A percentile compares a stretch with the other conserved stretches of the same genome.
phyloP scores from a whole-genome alignment of 1,140 invertebrate genomes.

The Zaprionus inermis region DNA sequence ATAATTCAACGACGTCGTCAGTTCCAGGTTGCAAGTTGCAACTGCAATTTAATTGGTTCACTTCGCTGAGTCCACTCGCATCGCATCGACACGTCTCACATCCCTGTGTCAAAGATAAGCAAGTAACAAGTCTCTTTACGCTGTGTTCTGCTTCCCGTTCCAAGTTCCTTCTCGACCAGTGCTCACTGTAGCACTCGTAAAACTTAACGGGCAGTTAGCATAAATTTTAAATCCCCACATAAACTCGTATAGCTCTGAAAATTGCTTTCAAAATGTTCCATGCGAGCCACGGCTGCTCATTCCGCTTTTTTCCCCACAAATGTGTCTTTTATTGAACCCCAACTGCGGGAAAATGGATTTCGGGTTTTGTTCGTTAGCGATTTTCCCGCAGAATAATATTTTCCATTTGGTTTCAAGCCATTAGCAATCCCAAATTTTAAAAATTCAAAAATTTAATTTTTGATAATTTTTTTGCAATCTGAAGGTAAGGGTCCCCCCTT shows the following conservation, averaged over 20 bases:
- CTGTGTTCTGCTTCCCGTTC: neutral
- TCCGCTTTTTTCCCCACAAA: no score
- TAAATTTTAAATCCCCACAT: conserved; percentile 44
- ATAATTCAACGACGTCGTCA: conserved; percentile 69
- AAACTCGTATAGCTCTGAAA: conserved; percentile 45
- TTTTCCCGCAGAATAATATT: no score
- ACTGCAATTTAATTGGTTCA: conserved; percentile 73
- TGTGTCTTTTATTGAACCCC: no score
- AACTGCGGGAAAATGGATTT: no score
- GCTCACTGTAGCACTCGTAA: conserved; percentile 12
- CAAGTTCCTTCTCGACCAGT: neutral
- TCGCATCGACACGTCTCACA: neutral
- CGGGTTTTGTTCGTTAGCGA: no score
- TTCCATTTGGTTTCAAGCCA: no score
- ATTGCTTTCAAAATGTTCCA: conserved; percentile 49
- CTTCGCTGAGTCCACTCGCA: conserved; percentile 33
- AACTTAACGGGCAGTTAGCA: conserved; percentile 43
- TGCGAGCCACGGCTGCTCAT: conserved; percentile 2
- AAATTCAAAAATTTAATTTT: no score
- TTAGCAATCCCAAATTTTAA: no score
- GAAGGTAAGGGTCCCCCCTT: no score
- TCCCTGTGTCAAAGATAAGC: conserved; percentile 4
- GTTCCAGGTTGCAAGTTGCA: conserved; percentile 51
- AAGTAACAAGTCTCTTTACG: neutral
- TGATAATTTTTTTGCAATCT: no score